Conservation (phyloP, 1,140 invertebrate genomes). For the Drosophila busckii region DNA sequence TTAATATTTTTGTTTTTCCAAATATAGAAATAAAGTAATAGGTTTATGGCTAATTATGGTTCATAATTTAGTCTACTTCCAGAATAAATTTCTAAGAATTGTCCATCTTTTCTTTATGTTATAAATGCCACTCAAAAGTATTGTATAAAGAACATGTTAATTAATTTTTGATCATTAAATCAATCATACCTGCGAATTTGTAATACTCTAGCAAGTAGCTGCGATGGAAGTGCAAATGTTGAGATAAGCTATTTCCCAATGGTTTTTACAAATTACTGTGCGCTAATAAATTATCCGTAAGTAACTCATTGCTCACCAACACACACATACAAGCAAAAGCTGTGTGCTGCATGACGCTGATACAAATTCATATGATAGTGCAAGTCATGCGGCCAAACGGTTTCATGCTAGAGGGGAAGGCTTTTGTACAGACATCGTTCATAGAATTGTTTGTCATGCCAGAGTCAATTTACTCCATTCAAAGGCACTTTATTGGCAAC, state of each 20-base stretch:
- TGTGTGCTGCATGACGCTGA: no score
- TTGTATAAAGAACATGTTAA: no score
- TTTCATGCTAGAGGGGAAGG: conserved; percentile 23
- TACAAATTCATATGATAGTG: conserved; percentile 25
- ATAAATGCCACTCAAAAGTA: no score
- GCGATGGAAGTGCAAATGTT: conserved; percentile 1
- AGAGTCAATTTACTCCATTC: conserved; percentile 71
- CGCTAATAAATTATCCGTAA: conserved; percentile 43
- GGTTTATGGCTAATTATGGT: no score
- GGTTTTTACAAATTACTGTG: conserved; percentile 15
- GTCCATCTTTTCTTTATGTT: no score
- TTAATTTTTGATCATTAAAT: no score
- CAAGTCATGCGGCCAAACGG: conserved; percentile 56
- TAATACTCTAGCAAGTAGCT: no score
- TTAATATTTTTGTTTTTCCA: no score
- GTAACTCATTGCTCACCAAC: conserved; percentile 31
- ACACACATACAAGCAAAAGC: conserved; percentile 10
- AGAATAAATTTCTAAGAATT: no score
- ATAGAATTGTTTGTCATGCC: conserved; percentile 69
- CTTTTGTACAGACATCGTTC: conserved; percentile 12
- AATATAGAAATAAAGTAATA: no score
- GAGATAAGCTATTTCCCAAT: conserved; percentile 1
- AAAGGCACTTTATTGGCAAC: conserved; percentile 69
- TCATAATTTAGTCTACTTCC: no score
- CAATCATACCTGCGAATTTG: no score